Evolutionary conservation across 2,113 vertebrate genomes (phyloP).

Genomic region (Platysteira castanea): DNA sequence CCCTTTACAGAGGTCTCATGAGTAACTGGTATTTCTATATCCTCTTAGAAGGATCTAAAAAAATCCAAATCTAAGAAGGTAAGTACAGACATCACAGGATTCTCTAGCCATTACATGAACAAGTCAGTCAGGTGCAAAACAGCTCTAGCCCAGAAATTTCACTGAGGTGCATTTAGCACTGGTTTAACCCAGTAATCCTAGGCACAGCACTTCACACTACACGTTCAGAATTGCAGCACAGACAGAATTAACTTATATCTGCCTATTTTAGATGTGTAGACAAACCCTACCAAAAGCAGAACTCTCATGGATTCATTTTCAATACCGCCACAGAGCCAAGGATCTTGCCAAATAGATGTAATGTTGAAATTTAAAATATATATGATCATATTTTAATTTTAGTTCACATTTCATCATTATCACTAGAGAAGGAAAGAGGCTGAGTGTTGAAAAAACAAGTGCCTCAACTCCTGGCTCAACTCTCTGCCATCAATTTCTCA

Average conservation of each 20-base stretch:
- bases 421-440: neutral
- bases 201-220: neutral
- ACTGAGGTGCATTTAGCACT: neutral
- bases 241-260: neutral
- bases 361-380: neutral
- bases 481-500: neutral
- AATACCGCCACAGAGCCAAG: neutral
- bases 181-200: neutral
- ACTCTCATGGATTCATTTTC: neutral
- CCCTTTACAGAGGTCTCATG: neutral
- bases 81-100: neutral
- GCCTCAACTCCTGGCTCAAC: neutral
- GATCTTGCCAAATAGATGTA: neutral
- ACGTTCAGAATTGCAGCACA: neutral
- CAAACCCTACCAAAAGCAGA: neutral
- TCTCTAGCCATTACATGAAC: neutral
- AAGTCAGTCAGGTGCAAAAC: neutral
- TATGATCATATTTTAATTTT: neutral
- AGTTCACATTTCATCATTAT: neutral
- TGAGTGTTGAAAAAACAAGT: neutral
- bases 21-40: neutral
- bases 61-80: neutral
- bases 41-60: neutral
- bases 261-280: neutral
- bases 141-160: neutral